A percentile compares a stretch with the other conserved stretches of the same genome.
phyloP scores from a whole-genome alignment of 2,113 vertebrate species.

The Leiothrix lutea region DNA sequence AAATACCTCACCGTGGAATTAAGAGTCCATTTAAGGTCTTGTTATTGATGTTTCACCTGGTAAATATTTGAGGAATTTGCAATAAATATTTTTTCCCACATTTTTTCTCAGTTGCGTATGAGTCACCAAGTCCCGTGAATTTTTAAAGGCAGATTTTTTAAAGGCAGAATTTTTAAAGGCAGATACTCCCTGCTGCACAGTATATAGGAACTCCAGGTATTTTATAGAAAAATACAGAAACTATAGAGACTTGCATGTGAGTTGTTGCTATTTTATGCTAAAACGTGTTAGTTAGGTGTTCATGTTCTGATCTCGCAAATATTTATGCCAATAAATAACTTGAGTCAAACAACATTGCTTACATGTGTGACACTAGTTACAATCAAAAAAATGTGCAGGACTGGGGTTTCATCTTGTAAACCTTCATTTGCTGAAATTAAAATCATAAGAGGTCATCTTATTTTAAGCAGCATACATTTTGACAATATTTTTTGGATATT shows the following conservation, averaged over 20 bases:
- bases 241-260: background rate
- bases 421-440: background rate
- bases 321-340: conserved; percentile 29
- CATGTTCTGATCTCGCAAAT: background rate
- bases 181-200: background rate
- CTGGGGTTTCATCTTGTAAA: background rate
- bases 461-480: background rate
- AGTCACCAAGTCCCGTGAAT: background rate
- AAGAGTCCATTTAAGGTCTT: background rate
- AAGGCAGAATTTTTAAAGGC: conserved; percentile 15
- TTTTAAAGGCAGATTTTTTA: conserved; percentile 8
- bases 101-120: background rate
- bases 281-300: background rate
- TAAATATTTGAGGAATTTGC: conserved; percentile 48
- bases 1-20: background rate
- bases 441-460: background rate
- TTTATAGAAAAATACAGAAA: conserved; percentile 10
- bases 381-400: background rate
- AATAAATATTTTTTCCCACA: background rate
- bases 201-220: background rate
- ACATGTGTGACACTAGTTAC: background rate
- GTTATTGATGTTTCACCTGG: background rate
- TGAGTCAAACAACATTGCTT: background rate
- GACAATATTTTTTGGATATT: background rate
- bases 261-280: background rate